phyloP scores from a whole-genome alignment of 92 coral and sea anemone species.

The Zoanthus sansibaricus region DNA sequence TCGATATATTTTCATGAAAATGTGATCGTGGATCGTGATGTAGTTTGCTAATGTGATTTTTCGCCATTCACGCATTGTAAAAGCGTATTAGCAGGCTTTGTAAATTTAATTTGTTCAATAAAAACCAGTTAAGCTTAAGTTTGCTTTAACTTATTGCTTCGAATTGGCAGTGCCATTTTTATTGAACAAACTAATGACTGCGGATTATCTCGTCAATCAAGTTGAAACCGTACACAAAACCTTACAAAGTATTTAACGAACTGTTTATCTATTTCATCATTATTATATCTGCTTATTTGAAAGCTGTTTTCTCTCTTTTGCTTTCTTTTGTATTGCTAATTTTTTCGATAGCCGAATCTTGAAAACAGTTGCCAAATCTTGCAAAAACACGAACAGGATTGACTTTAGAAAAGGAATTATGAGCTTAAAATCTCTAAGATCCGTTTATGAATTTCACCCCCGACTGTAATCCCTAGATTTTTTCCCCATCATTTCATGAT shows the following conservation, averaged over 20 bases:
- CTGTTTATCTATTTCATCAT: constrained; percentile 7
- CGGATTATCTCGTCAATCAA: constrained; percentile 86
- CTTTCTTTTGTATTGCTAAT: neutral
- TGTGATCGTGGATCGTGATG: constrained; percentile 10
- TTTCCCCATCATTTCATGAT: constrained; percentile 56
- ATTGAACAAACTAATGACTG: constrained; percentile 45
- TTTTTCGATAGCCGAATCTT: neutral
- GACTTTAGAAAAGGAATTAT: constrained; percentile 64
- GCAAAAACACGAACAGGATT: constrained; percentile 32
- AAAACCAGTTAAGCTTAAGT: constrained; percentile 34
- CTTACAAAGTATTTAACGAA: neutral
- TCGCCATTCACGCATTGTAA: constrained; percentile 44
- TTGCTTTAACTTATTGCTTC: constrained; percentile 39
- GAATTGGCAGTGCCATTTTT: constrained; percentile 13
- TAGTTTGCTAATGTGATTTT: constrained; percentile 60
- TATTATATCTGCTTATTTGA: constrained; percentile 17
- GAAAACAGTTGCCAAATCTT: neutral
- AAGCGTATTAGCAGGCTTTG: constrained; percentile 35
- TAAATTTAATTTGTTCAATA: constrained; percentile 44
- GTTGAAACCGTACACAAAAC: constrained; percentile 18
- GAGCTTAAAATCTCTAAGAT: constrained; percentile 64
- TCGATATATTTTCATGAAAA: constrained; percentile 39
- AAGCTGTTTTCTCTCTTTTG: neutral
- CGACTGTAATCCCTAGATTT: constrained; percentile 67
- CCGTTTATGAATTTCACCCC: constrained; percentile 81